Evolutionary conservation across 2,113 vertebrate genomes (phyloP).

Genomic region (Balaeniceps rex): DNA sequence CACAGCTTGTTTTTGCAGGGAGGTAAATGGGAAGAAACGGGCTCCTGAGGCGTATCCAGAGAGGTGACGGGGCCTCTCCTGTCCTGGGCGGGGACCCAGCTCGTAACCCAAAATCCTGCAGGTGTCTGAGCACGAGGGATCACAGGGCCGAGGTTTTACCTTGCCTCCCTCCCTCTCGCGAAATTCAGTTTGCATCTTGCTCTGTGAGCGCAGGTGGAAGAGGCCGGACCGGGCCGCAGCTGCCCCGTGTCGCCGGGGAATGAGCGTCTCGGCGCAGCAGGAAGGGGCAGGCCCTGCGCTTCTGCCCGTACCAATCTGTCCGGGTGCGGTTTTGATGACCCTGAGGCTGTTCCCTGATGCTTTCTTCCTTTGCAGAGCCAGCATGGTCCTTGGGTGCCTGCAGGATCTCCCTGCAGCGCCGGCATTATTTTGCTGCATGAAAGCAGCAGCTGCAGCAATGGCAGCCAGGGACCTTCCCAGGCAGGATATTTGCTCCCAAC

Average conservation of each 20-base stretch:
- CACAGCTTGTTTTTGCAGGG: not conserved
- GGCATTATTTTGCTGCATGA: fast-evolving
- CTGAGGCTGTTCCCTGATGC: not conserved
- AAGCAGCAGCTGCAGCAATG: not conserved
- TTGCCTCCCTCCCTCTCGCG: fast-evolving
- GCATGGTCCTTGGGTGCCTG: not conserved
- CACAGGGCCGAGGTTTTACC: not conserved
- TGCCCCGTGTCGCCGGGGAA: not conserved
- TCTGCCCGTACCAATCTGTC: not conserved
- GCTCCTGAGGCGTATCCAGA: not conserved
- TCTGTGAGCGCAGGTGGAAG: not conserved
- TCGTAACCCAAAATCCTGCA: not conserved
- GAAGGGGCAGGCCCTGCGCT: not conserved
- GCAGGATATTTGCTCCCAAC: not conserved
- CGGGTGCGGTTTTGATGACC: fast-evolving
- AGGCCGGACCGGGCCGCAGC: fast-evolving
- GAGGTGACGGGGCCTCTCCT: not conserved
- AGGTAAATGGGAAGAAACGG: not conserved
- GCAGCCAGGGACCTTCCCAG: not conserved
- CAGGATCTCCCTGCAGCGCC: not conserved
- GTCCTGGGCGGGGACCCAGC: fast-evolving
- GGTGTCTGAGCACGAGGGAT: not conserved
- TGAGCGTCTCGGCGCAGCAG: not conserved
- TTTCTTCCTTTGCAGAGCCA: not conserved
- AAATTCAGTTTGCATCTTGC: not conserved